phyloP scores from a whole-genome alignment of 2,797 vertebrate species.

The Paedocypris micromegethes region DNA sequence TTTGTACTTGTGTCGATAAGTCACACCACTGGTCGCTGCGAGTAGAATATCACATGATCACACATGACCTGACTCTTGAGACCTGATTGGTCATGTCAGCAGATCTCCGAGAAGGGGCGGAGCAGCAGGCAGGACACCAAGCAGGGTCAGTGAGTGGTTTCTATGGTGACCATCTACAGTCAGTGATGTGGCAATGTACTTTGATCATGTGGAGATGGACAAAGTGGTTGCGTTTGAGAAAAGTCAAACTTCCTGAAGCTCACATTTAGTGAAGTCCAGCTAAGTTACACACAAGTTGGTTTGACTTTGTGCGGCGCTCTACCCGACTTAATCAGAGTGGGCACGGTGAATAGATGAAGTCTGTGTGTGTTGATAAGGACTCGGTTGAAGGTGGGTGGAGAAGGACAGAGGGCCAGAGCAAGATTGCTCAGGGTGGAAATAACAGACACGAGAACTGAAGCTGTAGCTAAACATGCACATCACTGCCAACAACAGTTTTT shows the following conservation, averaged over 20 bases:
- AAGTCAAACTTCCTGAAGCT: no score
- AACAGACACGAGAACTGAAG: constrained; percentile 12
- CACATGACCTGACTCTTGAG: constrained; percentile 34
- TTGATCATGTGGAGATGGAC: constrained; percentile 45
- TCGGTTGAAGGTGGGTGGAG: constrained; percentile 30
- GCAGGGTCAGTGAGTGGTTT: constrained; percentile 36
- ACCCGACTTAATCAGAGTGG: neutral
- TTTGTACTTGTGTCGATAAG: no score
- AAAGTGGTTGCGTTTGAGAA: constrained; percentile 12
- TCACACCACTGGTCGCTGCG: no score
- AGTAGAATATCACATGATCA: no score
- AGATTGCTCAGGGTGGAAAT: constrained; percentile 12
- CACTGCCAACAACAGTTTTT: constrained; percentile 39
- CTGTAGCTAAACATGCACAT: constrained; percentile 19
- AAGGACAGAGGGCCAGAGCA: constrained; percentile 23
- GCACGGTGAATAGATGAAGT: constrained; percentile 21
- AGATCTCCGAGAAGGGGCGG: constrained; percentile 15
- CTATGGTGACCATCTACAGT: constrained; percentile 47
- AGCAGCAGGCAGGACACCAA: constrained; percentile 13
- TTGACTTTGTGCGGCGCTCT: constrained; percentile 10
- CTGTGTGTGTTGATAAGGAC: constrained; percentile 24
- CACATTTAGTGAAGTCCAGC: no score
- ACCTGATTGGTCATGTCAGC: constrained; percentile 39
- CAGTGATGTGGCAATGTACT: constrained; percentile 51
- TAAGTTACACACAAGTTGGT: constrained; percentile 30